A percentile compares a stretch with the other conserved stretches of the same genome.
Evolutionary conservation across 2,888 invertebrate genomes (phyloP).

Genomic region (Sipha maydis): DNA sequence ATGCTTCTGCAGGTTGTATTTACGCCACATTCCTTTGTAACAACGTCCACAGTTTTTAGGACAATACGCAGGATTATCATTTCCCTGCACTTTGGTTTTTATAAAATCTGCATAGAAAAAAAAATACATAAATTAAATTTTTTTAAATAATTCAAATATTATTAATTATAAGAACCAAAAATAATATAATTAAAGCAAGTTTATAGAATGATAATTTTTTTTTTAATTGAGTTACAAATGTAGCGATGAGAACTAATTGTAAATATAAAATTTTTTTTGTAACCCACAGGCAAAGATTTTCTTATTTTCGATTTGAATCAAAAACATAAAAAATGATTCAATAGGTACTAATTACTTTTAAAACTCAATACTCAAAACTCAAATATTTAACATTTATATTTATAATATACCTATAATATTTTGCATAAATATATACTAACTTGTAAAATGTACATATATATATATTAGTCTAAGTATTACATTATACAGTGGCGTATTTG

Average conservation of each 20-base stretch:
- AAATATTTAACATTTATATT: not conserved
- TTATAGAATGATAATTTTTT: constrained; percentile 5
- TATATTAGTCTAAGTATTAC: too few relatives aligned
- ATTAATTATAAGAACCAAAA: constrained; percentile 22
- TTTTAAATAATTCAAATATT: not conserved
- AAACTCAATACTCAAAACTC: not conserved
- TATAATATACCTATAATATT: too few relatives aligned
- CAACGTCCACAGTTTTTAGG: constrained; percentile 64
- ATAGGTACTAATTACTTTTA: not conserved
- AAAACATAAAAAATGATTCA: not conserved
- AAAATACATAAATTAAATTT: not conserved
- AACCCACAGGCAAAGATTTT: too few relatives aligned
- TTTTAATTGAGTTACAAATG: not conserved
- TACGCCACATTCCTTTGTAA: constrained; percentile 64
- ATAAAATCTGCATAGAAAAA: constrained; percentile 31
- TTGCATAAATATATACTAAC: too few relatives aligned
- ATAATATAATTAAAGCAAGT: constrained; percentile 18
- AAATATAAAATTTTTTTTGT: too few relatives aligned
- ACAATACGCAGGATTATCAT: constrained; percentile 51
- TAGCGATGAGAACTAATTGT: not conserved
- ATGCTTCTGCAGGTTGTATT: constrained; percentile 65
- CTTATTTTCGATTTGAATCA: not conserved
- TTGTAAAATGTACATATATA: too few relatives aligned
- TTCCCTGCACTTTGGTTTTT: constrained; percentile 4
- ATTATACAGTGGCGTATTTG: too few relatives aligned